Evolutionary conservation across 2,797 vertebrate species (phyloP), one percentile per base, ranked within the genome.

Genomic region (Tauraco hartlaubi): DNA sequence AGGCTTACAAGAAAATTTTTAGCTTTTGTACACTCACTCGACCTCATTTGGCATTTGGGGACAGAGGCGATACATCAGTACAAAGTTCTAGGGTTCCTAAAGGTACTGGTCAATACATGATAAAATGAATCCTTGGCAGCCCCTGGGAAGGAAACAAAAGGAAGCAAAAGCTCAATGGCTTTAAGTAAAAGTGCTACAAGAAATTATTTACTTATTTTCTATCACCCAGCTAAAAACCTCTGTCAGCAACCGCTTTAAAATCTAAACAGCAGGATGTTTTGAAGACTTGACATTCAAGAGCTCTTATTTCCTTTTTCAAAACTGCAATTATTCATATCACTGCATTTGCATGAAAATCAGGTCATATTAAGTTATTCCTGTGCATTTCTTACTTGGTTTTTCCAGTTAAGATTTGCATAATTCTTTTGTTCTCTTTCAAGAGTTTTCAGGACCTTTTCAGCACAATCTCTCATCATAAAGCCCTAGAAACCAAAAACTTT

Each of bases 91-190:
- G 31, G 16, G 25, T n/a, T 79, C n/a, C 71, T 66, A 28, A 73
- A 92, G n/a, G 28, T 37, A 55, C 19, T 3, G 4, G 16, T 54
- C 20, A 39, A 28, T n/a, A 56, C 0, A 0, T 6, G 8, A 64
- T 13, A 51, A 88, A 92, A 33, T 9, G 74, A 62, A 58, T 54
- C 39, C 46, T 54, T 29, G 54, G 23, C 15, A 52, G 26, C 12
- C 18, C 18, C 21, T 43, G 19, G 39, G 7, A 25, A 26, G 25
- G 11, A 9, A 18, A 19, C 18, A 87, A 35, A 76, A 76, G n/a
- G 4, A 76, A 28, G 8, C 0, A 7, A 78, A 81, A 82, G 6
- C 33, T 67, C 33, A 78, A 7, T 22, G 12, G 16, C 15, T 81
- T 77, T 39, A 69, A 61, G 10, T 16, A 75, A 75, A 92, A 94